phyloP scores from a whole-genome alignment of 2,113 vertebrate genomes.

The Hylia prasina region DNA sequence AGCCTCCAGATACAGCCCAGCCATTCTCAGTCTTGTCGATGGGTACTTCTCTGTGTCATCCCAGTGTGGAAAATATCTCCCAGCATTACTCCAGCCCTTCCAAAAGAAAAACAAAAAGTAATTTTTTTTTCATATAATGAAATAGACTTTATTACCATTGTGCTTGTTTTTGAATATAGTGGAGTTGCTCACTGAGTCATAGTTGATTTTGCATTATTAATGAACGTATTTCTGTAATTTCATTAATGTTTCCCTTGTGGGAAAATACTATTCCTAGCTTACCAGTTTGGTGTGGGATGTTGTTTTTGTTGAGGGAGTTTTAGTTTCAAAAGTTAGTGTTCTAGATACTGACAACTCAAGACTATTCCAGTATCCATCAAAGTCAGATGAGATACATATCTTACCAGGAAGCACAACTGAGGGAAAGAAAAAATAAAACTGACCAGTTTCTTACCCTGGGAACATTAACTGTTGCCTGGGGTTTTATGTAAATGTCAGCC shows the following conservation, averaged over 20 bases:
- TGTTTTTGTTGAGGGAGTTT: not conserved
- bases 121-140: not conserved
- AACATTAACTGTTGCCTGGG: not conserved
- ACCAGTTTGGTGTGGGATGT: not conserved
- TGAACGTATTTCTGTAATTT: not conserved
- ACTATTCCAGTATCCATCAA: not conserved
- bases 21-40: fast-evolving
- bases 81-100: not conserved
- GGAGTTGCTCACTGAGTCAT: not conserved
- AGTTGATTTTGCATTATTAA: not conserved
- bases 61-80: not conserved
- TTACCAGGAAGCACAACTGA: not conserved
- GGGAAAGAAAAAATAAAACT: not conserved
- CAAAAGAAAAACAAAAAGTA: not conserved
- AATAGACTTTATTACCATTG: not conserved
- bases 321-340: not conserved
- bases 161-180: not conserved
- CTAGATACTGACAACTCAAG: not conserved
- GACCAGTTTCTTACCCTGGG: not conserved
- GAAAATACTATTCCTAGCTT: not conserved
- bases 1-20: not conserved
- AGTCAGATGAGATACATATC: not conserved
- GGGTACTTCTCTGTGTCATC: not conserved
- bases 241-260: not conserved
- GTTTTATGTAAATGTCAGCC: not conserved